Conservation (phyloP, 2,797 vertebrate species). For the Lutjanus campechanus region DNA sequence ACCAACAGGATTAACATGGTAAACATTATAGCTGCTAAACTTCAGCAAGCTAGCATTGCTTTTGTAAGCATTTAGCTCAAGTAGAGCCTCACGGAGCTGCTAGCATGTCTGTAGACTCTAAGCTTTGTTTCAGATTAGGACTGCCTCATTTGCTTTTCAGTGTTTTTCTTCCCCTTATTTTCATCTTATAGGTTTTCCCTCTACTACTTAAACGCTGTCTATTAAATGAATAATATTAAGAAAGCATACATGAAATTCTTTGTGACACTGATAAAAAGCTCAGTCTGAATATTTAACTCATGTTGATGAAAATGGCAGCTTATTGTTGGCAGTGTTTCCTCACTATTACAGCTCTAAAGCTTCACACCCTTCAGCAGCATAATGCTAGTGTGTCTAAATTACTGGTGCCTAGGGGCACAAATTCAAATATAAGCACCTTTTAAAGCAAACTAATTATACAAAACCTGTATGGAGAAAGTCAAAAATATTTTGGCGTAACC, state of each 20-base stretch:
- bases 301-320: conserved; percentile 6
- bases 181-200: background rate
- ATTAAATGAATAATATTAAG: background rate
- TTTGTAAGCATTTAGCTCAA: no score
- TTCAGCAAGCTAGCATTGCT: no score
- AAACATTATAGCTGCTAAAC: no score
- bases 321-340: conserved; percentile 12
- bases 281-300: background rate
- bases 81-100: no score
- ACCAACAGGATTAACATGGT: no score
- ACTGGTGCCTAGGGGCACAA: background rate
- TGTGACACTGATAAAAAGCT: background rate
- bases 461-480: conserved; percentile 9
- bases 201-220: background rate
- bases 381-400: background rate
- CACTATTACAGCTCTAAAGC: background rate
- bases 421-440: conserved; percentile 38
- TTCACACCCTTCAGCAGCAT: conserved; percentile 11
- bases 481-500: conserved; percentile 13
- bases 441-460: conserved; percentile 46
- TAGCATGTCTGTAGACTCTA: no score
- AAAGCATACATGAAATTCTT: background rate
- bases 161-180: no score
- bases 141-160: background rate
- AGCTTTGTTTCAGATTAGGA: no score